Conservation (phyloP, 1,140 invertebrate genomes). For the Saccostrea cuccullata region DNA sequence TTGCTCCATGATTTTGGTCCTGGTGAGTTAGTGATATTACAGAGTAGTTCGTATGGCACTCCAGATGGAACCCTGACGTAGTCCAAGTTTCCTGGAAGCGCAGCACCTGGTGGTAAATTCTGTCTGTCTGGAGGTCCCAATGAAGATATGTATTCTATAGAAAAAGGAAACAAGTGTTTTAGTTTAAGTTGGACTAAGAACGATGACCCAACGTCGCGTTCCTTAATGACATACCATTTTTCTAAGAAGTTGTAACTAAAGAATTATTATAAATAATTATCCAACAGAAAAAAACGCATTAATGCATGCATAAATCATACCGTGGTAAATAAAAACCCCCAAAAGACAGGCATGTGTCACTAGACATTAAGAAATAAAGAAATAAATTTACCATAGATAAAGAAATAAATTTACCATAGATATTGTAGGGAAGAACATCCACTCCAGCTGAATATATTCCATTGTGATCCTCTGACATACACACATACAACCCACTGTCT, state of each 20-base stretch:
- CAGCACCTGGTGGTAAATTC: not conserved
- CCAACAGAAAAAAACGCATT: too few relatives aligned
- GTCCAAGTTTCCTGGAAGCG: not conserved
- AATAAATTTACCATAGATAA: not conserved
- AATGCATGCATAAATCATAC: too few relatives aligned
- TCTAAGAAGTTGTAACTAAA: too few relatives aligned
- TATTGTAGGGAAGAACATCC: not conserved
- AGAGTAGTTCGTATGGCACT: not conserved
- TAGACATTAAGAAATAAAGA: too few relatives aligned
- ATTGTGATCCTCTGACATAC: not conserved
- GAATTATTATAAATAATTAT: too few relatives aligned
- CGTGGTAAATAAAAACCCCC: too few relatives aligned
- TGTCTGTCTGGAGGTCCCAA: not conserved
- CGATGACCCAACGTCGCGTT: too few relatives aligned
- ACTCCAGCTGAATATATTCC: not conserved
- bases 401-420: not conserved
- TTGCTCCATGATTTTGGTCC: not conserved
- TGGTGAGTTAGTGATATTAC: not conserved
- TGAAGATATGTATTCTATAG: not conserved
- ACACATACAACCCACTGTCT: slow-evolving; percentile 17
- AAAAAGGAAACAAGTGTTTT: not conserved
- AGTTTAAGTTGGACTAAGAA: too few relatives aligned
- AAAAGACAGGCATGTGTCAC: too few relatives aligned
- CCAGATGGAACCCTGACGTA: not conserved
- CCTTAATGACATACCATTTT: too few relatives aligned